Conservation (phyloP, 1,140 invertebrate genomes). For the Telenomus remus region DNA sequence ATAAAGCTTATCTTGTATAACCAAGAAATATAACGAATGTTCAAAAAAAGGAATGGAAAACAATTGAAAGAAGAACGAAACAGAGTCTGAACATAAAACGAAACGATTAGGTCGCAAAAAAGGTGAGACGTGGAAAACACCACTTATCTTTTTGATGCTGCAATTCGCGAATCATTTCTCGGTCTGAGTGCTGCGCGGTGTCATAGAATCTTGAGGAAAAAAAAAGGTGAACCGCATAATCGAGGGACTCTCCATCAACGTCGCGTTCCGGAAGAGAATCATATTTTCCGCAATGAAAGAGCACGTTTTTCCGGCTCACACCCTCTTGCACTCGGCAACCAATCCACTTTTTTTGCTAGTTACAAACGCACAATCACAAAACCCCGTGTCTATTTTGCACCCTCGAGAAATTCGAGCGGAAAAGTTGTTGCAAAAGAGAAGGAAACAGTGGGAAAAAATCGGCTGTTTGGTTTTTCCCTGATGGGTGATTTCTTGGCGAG, state of each 20-base stretch:
- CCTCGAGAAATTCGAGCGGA: constrained; percentile 23
- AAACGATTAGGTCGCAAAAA: constrained; percentile 42
- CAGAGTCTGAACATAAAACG: constrained; percentile 29
- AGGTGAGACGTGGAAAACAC: constrained; percentile 32
- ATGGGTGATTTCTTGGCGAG: constrained; percentile 29
- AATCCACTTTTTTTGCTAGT: constrained; percentile 26
- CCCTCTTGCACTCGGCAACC: constrained; percentile 7
- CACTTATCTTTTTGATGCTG: constrained; percentile 52
- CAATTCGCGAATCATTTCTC: constrained; percentile 50
- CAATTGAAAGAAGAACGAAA: too few species aligned
- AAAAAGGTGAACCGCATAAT: constrained; percentile 63
- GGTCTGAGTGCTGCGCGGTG: constrained; percentile 18
- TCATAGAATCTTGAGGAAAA: constrained; percentile 40
- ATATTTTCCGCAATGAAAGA: constrained; percentile 66
- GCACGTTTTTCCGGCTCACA: constrained; percentile 37
- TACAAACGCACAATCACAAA: constrained; percentile 39
- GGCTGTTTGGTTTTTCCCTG: constrained; percentile 43
- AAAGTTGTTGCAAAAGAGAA: neutral
- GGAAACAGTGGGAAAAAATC: constrained; percentile 14
- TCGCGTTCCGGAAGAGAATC: constrained; percentile 68
- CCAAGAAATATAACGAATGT: too few species aligned
- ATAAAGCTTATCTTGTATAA: too few species aligned
- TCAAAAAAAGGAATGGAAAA: too few species aligned
- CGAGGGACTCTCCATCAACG: constrained; percentile 68
- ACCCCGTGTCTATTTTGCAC: constrained; percentile 45